Percentiles rank a stretch among this genome's conserved stretches.
These are phyloP conservation scores for Drosophila greeni DNA, from an alignment of 2,888 invertebrate species.

Conservation along the genomic window DNA sequence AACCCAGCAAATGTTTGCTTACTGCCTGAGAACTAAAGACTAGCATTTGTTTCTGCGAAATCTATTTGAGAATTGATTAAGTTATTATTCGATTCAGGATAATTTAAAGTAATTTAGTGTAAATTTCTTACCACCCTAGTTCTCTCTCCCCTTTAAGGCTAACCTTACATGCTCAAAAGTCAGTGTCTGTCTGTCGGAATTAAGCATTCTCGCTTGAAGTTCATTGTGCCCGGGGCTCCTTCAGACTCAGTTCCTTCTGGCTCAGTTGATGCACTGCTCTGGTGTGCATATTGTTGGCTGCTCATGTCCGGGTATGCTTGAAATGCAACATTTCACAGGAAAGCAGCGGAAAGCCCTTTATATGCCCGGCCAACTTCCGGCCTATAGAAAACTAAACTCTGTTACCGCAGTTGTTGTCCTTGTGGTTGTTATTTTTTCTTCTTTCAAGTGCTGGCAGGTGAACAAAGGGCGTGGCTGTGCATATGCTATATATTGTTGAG, in stretches of 20 bases:
- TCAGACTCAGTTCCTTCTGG: slow-evolving; percentile 16
- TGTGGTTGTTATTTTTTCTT: slow-evolving; percentile 25
- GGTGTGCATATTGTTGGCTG: slow-evolving; percentile 55
- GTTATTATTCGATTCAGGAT: background rate
- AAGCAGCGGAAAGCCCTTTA: slow-evolving; percentile 69
- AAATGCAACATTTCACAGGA: slow-evolving; percentile 72
- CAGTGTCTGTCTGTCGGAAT: slow-evolving; percentile 7
- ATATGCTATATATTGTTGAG: slow-evolving; percentile 53
- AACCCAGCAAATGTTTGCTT: slow-evolving; percentile 50
- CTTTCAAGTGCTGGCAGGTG: slow-evolving; percentile 52
- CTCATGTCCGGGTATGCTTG: slow-evolving; percentile 59
- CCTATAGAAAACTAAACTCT: slow-evolving; percentile 59
- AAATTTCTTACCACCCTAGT: background rate
- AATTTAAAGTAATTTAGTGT: background rate
- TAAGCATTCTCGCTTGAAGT: slow-evolving; percentile 1
- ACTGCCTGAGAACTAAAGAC: slow-evolving; percentile 6
- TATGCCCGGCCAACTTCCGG: slow-evolving; percentile 69
- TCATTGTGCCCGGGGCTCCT: slow-evolving; percentile 27
- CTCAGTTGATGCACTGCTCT: slow-evolving; percentile 22
- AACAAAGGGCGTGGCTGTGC: slow-evolving; percentile 60
- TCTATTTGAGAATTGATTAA: background rate
- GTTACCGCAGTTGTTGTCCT: slow-evolving; percentile 39
- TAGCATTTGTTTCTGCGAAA: background rate
- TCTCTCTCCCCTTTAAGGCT: slow-evolving; percentile 3
- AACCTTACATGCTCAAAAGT: slow-evolving; percentile 11